Base-by-base conservation (phyloP, 1,140 invertebrate species). In the Danaus plexippus region DNA sequence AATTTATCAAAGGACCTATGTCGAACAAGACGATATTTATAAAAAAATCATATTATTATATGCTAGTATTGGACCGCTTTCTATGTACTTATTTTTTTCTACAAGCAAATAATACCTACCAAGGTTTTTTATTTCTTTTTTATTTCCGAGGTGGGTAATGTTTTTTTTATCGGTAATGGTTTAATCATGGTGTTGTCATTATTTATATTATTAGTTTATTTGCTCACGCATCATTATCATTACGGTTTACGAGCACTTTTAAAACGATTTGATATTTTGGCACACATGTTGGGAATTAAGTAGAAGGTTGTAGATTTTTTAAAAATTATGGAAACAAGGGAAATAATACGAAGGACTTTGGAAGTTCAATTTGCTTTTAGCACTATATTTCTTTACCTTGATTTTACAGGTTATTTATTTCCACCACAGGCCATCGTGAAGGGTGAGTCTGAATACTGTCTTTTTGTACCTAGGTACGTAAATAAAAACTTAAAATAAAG, bases 391-490 rank as follows among this genome's bases (percentile, higher is more conserved):
- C 18, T 54, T 4, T 44, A 11, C n/a, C n/a, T 60, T 13, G 47
- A 45, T 10, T 48, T 60, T 2, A 60, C 58, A 9, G 58, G 52
- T 12, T 60, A 60, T 40, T 44, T 60, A 1, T 60, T 60, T 13
- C 52, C 47, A 13, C 52, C 9, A 43, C 52, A 60, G 9, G 48
- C 52, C 9, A 11, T 54, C n/a, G 49, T 60, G 13, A 32, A 60
- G 49, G 52, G 58, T 59, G 11, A 43, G 11, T 12, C 12, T 5
- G 15, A 13, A 47, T 3, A 15, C 46, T 47, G 12, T 13, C 15
- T 47, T 11, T 9, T 47, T 8, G 7, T 11, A 8, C 10, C 2
- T 32, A 32, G 22, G 0, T 32, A 32, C 22, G 22, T 32, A 8
- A 32, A 8, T 32, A 32, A 32, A 32, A 32, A 32, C 5, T 0